Evolutionary conservation across 1,140 invertebrate genomes (phyloP).

Genomic region (Leptopilina boulardi): DNA sequence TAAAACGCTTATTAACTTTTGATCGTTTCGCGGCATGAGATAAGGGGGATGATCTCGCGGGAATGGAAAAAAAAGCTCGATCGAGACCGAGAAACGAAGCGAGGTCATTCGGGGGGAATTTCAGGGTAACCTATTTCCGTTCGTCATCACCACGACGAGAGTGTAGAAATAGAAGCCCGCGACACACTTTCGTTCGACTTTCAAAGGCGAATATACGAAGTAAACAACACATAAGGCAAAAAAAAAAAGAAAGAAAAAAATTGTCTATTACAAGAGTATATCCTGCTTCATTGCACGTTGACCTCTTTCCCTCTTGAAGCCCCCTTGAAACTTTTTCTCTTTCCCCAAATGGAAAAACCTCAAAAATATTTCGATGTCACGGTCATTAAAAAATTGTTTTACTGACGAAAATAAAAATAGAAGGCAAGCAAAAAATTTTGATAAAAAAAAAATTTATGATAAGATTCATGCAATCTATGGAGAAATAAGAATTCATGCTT

Average conservation of each 20-base stretch:
- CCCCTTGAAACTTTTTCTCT: no score
- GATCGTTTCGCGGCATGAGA: not conserved
- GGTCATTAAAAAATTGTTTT: not conserved
- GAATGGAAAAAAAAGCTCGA: constrained; percentile 15
- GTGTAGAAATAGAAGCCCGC: constrained; percentile 57
- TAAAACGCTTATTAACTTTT: not conserved
- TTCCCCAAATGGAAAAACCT: not conserved
- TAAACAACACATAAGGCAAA: constrained; percentile 30
- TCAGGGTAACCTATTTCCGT: constrained; percentile 65
- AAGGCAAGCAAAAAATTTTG: not conserved
- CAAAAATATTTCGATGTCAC: constrained; percentile 6
- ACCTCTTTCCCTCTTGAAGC: constrained; percentile 32
- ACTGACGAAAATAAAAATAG: not conserved
- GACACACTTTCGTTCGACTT: constrained; percentile 29
- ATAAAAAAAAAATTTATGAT: not conserved
- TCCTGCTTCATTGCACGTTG: constrained; percentile 44
- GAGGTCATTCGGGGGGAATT: constrained; percentile 54
- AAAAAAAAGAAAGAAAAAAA: not conserved
- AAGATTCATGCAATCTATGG: not conserved
- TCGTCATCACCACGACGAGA: constrained; percentile 45
- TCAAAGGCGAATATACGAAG: constrained; percentile 17
- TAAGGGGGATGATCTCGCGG: not conserved
- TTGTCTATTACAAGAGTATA: constrained; percentile 22
- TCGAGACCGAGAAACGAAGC: constrained; percentile 24
- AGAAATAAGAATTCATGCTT: not conserved